Conservation (phyloP, 1,140 invertebrate genomes). For the Choristoneura fumiferana region DNA sequence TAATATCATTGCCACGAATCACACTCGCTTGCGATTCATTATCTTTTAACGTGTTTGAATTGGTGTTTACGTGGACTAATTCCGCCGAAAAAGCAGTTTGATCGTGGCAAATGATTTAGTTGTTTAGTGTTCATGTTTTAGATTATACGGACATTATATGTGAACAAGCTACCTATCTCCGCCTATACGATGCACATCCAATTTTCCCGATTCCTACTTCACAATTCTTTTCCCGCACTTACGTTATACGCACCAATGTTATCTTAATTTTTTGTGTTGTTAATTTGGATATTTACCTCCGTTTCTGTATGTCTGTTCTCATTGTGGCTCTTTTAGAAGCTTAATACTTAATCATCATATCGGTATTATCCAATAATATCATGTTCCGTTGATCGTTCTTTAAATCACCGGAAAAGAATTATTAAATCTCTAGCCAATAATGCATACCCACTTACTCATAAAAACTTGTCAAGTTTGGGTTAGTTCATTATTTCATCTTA, state of each 20-base stretch:
- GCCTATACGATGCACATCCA: constrained; percentile 48
- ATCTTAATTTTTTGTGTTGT: constrained; percentile 38
- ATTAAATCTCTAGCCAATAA: too few relatives aligned
- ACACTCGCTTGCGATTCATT: constrained; percentile 29
- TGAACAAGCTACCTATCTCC: constrained; percentile 56
- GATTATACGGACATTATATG: constrained; percentile 63
- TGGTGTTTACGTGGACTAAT: constrained; percentile 1
- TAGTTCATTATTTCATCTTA: too few relatives aligned
- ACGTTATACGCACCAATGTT: constrained; percentile 34
- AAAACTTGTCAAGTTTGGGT: too few relatives aligned
- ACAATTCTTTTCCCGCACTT: constrained; percentile 39
- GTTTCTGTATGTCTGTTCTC: constrained; percentile 2
- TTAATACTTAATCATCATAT: too few relatives aligned
- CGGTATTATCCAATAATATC: too few relatives aligned
- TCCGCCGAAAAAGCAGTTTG: too few relatives aligned
- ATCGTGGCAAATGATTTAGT: constrained; percentile 68
- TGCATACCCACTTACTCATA: too few relatives aligned
- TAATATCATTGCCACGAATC: constrained; percentile 64
- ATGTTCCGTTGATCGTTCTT: too few relatives aligned
- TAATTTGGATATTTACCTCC: constrained; percentile 46
- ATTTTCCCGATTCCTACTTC: constrained; percentile 44
- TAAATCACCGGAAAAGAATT: too few relatives aligned
- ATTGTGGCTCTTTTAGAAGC: neutral
- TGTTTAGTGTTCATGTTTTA: constrained; percentile 77
- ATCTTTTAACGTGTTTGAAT: too few relatives aligned